A percentile compares a stretch with the other conserved stretches of the same genome.
These are phyloP conservation scores for Chelon labrosus DNA, from an alignment of 2,797 vertebrate genomes.

Conservation along the genomic window DNA sequence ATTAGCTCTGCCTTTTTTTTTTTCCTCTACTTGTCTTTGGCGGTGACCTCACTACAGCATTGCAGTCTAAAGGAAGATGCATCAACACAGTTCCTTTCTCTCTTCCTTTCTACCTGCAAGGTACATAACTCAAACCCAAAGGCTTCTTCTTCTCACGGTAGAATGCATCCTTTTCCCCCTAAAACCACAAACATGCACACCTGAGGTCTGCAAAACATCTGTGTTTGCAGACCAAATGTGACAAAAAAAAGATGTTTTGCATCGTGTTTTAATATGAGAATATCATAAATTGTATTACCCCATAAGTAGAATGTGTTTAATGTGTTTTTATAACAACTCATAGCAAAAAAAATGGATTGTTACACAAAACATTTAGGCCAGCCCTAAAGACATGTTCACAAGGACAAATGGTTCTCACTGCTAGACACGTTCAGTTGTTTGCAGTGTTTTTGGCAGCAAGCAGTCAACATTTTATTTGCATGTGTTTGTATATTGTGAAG, in stretches of 20 bases:
- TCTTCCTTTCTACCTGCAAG: constrained; percentile 64
- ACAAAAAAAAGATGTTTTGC: neutral
- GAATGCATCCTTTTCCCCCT: constrained; percentile 1
- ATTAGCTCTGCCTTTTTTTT: constrained; percentile 60
- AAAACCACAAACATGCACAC: constrained; percentile 20
- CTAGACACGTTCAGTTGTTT: constrained; percentile 19
- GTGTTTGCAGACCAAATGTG: constrained; percentile 6
- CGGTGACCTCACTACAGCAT: constrained; percentile 76
- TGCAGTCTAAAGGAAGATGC: constrained; percentile 75
- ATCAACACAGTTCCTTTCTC: constrained; percentile 57
- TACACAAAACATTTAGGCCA: neutral
- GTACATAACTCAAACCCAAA: constrained; percentile 49
- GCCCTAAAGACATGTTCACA: neutral
- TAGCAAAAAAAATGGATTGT: neutral
- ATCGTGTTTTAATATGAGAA: neutral
- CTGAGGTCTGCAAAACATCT: constrained; percentile 43
- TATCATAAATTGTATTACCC: neutral
- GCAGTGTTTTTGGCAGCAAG: constrained; percentile 22
- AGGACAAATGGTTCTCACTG: neutral
- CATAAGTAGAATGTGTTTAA: constrained; percentile 2
- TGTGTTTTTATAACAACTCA: neutral
- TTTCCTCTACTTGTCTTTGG: constrained; percentile 67
- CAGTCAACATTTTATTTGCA: constrained; percentile 1
- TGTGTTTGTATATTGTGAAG: neutral
- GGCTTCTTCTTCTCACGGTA: constrained; percentile 42